Percentiles rank a stretch among this genome's conserved stretches.
phyloP scores from a whole-genome alignment of 2,888 invertebrate genomes.

The Eueremaeus valkanovi region DNA sequence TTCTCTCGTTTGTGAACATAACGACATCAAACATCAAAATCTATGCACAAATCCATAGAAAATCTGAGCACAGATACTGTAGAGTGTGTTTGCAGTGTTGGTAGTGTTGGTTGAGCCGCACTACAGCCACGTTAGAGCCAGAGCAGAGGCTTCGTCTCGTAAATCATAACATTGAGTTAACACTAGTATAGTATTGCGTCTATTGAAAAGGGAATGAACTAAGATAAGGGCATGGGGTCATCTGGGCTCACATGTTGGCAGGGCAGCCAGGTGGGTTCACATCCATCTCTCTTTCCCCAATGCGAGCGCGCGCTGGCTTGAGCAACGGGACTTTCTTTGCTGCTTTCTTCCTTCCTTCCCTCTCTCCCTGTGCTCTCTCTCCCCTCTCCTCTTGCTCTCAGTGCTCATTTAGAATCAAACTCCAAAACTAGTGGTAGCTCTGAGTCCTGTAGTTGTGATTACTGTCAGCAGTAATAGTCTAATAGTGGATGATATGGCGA shows the following conservation, averaged over 20 bases:
- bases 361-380: neutral
- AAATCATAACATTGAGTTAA: constrained; percentile 28
- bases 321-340: constrained; percentile 14
- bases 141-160: neutral
- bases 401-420: neutral
- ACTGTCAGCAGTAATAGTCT: constrained; percentile 23
- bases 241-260: constrained; percentile 29
- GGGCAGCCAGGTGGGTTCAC: constrained; percentile 35
- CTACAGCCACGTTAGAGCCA: neutral
- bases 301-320: neutral
- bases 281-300: constrained; percentile 16
- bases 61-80: no score
- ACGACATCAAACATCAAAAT: neutral
- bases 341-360: neutral
- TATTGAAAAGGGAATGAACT: constrained; percentile 27
- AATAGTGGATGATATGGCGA: neutral
- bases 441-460: constrained; percentile 4
- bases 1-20: neutral
- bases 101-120: no score
- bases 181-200: constrained; percentile 17
- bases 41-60: neutral
- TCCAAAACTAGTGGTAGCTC: constrained; percentile 5
- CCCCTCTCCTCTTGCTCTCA: neutral
- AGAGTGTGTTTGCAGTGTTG: neutral
- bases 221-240: constrained; percentile 18